Conservation (phyloP, 2,113 vertebrate genomes). For the Panurus biarmicus region DNA sequence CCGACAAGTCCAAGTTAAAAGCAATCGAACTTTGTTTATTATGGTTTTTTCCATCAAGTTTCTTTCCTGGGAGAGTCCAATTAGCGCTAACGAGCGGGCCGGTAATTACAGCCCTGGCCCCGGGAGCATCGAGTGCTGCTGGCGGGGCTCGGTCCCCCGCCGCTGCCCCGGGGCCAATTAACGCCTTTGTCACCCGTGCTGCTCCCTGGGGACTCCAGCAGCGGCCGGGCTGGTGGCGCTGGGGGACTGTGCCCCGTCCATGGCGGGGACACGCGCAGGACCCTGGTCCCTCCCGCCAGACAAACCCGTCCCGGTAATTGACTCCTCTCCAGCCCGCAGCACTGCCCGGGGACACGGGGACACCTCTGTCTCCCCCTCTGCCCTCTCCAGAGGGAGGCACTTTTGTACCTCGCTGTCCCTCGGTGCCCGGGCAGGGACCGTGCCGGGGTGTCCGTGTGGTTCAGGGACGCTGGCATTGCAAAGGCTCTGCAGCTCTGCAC, state of each 20-base stretch:
- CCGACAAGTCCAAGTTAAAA: background rate
- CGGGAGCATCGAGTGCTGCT: background rate
- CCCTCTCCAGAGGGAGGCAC: rapidly evolving
- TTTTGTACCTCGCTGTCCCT: background rate
- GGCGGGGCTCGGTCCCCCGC: background rate
- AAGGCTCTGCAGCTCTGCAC: background rate
- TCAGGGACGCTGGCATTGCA: background rate
- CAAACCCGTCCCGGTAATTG: rapidly evolving
- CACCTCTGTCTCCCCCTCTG: background rate
- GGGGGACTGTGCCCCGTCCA: background rate
- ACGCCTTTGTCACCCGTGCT: rapidly evolving
- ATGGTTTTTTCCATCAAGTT: background rate
- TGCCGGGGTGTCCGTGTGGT: background rate
- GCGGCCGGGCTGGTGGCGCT: background rate
- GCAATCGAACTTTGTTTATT: background rate
- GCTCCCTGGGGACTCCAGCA: background rate
- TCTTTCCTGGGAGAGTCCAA: background rate
- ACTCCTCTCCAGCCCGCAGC: rapidly evolving
- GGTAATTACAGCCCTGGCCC: background rate
- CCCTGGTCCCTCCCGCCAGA: rapidly evolving
- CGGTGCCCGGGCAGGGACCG: background rate
- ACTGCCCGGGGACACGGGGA: rapidly evolving
- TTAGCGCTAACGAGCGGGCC: background rate
- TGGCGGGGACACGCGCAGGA: background rate
- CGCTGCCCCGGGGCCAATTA: background rate